Conservation (phyloP, 2,113 vertebrate species). For the Varanus komodoensis region DNA sequence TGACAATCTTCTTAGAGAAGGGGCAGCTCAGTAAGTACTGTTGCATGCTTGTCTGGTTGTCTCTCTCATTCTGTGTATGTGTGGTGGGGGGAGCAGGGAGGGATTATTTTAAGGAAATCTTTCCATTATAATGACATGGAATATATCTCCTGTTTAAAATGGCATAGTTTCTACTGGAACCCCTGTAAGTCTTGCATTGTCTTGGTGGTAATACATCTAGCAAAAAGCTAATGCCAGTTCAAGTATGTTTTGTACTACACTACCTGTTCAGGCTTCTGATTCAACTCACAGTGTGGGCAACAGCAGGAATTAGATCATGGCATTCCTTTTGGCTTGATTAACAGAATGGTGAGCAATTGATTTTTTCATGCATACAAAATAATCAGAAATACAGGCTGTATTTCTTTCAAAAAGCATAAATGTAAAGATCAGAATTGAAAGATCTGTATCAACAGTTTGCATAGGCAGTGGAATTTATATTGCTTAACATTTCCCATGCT, state of each 20-base stretch:
- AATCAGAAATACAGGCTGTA: not conserved
- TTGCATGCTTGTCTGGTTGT: not conserved
- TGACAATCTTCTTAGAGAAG: conserved; percentile 95
- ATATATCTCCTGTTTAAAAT: not conserved
- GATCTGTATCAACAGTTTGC: not conserved
- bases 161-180: not conserved
- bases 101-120: not conserved
- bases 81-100: too few species aligned
- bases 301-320: not conserved
- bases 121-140: not conserved
- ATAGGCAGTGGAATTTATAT: not conserved
- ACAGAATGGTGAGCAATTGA: not conserved
- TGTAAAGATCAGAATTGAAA: not conserved
- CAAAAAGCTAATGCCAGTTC: not conserved
- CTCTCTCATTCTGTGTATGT: too few species aligned
- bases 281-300: not conserved
- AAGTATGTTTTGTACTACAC: not conserved
- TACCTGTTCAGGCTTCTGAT: not conserved
- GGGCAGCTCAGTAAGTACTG: conserved; percentile 90
- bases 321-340: not conserved
- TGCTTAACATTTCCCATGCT: not conserved
- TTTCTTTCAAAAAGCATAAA: not conserved
- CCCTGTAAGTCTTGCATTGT: not conserved
- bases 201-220: not conserved
- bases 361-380: not conserved